Conservation (phyloP, 2,888 invertebrate genomes). For the Anoplius nigerrimus region DNA sequence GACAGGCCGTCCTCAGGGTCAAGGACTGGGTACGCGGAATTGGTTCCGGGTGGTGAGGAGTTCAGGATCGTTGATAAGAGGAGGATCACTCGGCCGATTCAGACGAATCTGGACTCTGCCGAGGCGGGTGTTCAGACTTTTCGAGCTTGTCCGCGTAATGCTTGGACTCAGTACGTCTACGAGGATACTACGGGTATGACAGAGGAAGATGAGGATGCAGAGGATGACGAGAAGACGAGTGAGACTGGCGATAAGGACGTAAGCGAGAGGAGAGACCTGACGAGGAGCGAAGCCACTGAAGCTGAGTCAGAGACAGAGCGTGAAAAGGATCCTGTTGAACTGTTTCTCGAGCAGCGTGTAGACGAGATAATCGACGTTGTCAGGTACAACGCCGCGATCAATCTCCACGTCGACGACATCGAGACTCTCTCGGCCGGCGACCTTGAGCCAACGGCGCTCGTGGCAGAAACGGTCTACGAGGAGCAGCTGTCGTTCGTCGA, state of each 20-base stretch:
- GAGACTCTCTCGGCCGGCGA: constrained; percentile 40
- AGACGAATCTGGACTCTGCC: constrained; percentile 76
- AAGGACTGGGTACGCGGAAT: constrained; percentile 82
- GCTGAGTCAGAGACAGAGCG: constrained; percentile 11
- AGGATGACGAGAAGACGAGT: not conserved
- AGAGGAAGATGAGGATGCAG: constrained; percentile 11
- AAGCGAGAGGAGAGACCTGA: constrained; percentile 30
- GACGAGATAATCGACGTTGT: constrained; percentile 56
- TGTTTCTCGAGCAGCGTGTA: constrained; percentile 41
- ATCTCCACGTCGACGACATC: constrained; percentile 65
- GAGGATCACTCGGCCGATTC: constrained; percentile 78
- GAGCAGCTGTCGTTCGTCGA: constrained; percentile 63
- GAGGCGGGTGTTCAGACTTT: constrained; percentile 66
- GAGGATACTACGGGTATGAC: constrained; percentile 29
- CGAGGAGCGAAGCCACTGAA: constrained; percentile 8
- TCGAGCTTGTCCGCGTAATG: constrained; percentile 67
- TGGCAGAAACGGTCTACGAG: constrained; percentile 39
- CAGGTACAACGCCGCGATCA: constrained; percentile 63
- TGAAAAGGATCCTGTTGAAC: constrained; percentile 31
- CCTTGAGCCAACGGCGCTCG: constrained; percentile 5
- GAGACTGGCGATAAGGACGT: constrained; percentile 15
- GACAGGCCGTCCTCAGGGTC: constrained; percentile 77
- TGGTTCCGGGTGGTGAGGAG: constrained; percentile 77
- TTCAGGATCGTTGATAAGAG: constrained; percentile 78
- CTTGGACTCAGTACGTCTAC: constrained; percentile 69